Conservation (phyloP, 2,797 vertebrate genomes). For the Vireo griseus region DNA sequence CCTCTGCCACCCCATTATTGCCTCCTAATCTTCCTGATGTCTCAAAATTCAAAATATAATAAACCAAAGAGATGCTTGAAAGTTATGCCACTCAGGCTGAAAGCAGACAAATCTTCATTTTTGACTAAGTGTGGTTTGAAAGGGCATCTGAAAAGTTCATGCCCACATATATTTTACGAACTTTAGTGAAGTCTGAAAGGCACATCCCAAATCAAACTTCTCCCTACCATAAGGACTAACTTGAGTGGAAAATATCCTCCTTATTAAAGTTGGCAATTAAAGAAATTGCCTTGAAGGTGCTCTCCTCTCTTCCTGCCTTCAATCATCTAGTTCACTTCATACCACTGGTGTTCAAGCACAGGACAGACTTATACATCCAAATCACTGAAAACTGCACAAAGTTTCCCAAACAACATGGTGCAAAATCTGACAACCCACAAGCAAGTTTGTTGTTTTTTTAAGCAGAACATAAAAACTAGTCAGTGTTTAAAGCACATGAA, state of each 20-base stretch:
- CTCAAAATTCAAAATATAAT: not conserved
- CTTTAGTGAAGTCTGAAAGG: not conserved
- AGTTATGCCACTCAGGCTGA: not conserved
- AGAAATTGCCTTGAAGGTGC: not conserved
- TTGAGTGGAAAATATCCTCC: not conserved
- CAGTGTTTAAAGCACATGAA: not conserved
- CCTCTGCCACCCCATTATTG: not conserved
- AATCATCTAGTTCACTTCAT: not conserved
- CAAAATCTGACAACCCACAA: not conserved
- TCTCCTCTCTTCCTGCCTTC: not conserved
- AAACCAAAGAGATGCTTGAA: not conserved
- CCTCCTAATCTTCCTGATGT: not conserved
- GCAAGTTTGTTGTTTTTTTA: not conserved
- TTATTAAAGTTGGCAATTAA: not conserved
- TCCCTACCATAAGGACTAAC: not conserved
- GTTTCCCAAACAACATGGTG: not conserved
- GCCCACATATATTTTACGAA: fast-evolving
- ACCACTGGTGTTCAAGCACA: not conserved
- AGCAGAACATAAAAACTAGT: not conserved
- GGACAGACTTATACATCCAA: not conserved
- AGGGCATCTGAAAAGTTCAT: not conserved
- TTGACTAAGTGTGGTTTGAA: not conserved
- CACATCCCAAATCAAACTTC: not conserved
- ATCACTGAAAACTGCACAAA: not conserved
- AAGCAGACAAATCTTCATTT: not conserved